Evolutionary conservation across 2,888 invertebrate species (phyloP).

Genomic region (Brenthis daphne): DNA sequence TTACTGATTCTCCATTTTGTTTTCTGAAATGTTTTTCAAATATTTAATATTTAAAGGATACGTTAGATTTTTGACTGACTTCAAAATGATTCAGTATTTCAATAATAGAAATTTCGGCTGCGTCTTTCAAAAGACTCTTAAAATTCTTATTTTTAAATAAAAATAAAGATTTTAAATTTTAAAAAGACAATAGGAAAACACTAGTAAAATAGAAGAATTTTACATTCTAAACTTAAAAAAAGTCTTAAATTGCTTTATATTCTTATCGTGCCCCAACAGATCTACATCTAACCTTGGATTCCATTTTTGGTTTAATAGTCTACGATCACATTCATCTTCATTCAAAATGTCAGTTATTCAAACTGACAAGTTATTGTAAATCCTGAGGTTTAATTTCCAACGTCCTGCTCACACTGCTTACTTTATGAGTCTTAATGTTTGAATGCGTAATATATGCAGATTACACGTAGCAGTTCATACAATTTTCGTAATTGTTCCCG

Average conservation of each 20-base stretch:
- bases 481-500: conserved; percentile 37
- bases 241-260: not conserved
- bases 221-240: not conserved
- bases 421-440: conserved; percentile 29
- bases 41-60: no score
- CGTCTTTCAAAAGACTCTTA: no score
- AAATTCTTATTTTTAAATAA: no score
- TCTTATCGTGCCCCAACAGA: conserved; percentile 21
- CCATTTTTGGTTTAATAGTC: conserved; percentile 30
- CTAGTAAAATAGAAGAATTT: no score
- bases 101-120: no score
- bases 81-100: no score
- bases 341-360: conserved; percentile 35
- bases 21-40: no score
- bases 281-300: conserved; percentile 27
- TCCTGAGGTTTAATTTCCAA: conserved; percentile 32
- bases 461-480: conserved; percentile 32
- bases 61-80: no score
- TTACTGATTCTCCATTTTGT: no score
- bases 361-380: conserved; percentile 33
- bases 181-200: no score
- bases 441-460: conserved; percentile 27
- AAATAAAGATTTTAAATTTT: no score
- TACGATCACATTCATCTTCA: conserved; percentile 37
- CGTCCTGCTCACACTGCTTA: conserved; percentile 22